Base-by-base conservation (phyloP, 1,140 invertebrate species). In the Spodoptera frugiperda region DNA sequence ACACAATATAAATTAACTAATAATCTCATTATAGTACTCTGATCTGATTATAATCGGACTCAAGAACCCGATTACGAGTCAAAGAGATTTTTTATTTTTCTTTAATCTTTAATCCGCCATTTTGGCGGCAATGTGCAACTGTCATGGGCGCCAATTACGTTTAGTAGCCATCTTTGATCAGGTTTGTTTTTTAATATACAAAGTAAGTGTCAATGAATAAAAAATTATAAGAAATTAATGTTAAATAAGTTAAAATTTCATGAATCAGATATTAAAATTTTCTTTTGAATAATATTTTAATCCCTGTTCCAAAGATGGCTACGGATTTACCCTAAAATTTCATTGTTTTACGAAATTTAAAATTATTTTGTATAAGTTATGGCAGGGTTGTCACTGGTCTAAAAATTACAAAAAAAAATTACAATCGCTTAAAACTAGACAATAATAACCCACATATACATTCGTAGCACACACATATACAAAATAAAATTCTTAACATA, bases 391-490 rank as follows among this genome's bases (percentile, higher is more conserved):
- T 76, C 61, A 76, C 63, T 76, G 51, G 74, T 67, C 48, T 67
- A 53, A 67, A 65, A 76, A 68, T n/a, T 57, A 55, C 49, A 17
- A 63, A 39, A 75, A 75, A 63, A 75, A 59, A 6, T n/a, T 63
- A 61, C 54, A 21, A 73, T 55, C 48, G n/a, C 72, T 75, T 75
- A 75, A 19, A 75, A 75, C 78, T 85, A 87, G 59, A 73, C 71
- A 73, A 82, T 84, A 79, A 71, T 83, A 83, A 86, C 79, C 88
- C 86, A 91, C 89, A 91, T 91, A 88, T 93, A 92, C 91, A 91
- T 79, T 83, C 84, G 79, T 86, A 87, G 83, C 89, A 91, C 91
- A 87, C 91, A 93, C 91, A 93, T 93, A 88, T 91, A 92, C 90
- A 93, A 91, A 93, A 91, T 88, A 91, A 90, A 89, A 87, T 76